These are phyloP conservation scores for Drosophila obscura DNA, from an alignment of 1,140 invertebrate genomes.

Conservation along the genomic window DNA sequence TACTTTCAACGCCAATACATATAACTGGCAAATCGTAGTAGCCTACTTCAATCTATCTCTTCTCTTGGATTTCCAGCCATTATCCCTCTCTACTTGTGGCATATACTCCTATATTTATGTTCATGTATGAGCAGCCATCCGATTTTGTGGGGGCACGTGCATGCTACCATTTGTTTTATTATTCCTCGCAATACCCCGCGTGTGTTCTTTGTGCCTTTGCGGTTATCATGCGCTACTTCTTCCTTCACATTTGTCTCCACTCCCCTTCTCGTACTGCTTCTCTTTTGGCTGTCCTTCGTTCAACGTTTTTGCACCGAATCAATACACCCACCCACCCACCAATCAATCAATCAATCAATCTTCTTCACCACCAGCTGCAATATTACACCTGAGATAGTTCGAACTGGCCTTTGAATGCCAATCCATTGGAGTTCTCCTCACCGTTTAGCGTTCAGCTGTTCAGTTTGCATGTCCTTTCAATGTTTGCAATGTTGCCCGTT, in stretches of 20 bases:
- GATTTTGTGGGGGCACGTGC: constrained; percentile 57
- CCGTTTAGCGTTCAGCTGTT: constrained; percentile 7
- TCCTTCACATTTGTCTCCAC: constrained; percentile 45
- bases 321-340: constrained; percentile 30
- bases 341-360: constrained; percentile 21
- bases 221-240: constrained; percentile 19
- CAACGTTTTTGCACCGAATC: constrained; percentile 51
- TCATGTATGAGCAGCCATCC: constrained; percentile 43
- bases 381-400: constrained; percentile 27
- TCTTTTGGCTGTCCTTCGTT: constrained; percentile 49
- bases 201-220: constrained; percentile 45
- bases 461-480: constrained; percentile 41
- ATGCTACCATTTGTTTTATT: constrained; percentile 51
- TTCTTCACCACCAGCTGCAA: constrained; percentile 45
- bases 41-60: constrained; percentile 59
- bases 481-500: constrained; percentile 50
- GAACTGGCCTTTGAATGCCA: constrained; percentile 35
- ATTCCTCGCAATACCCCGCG: constrained; percentile 48
- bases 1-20: constrained; percentile 70
- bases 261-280: constrained; percentile 26
- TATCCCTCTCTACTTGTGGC: constrained; percentile 44
- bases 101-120: constrained; percentile 27
- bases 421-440: constrained; percentile 15
- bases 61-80: constrained; percentile 37
- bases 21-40: constrained; percentile 71